Evolutionary conservation across 2,888 invertebrate genomes (phyloP).

Genomic region (Mythimna ferrago): DNA sequence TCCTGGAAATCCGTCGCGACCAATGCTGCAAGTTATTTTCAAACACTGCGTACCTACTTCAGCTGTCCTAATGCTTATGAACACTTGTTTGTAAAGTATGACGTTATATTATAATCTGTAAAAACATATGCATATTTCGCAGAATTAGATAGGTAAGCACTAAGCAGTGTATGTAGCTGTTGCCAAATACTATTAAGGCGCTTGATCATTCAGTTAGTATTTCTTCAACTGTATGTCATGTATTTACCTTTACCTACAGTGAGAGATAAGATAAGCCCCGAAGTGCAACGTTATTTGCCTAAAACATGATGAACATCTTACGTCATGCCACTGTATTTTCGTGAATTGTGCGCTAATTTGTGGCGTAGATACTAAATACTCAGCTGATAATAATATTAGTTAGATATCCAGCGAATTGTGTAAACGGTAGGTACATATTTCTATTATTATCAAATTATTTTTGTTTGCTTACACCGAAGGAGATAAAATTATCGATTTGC

Average conservation of each 20-base stretch:
- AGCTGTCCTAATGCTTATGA: constrained; percentile 36
- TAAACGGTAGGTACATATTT: constrained; percentile 10
- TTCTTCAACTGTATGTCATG: background rate
- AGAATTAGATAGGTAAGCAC: background rate
- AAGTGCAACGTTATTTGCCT: constrained; percentile 39
- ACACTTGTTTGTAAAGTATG: constrained; percentile 17
- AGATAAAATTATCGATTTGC: constrained; percentile 39
- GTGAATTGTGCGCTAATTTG: constrained; percentile 16
- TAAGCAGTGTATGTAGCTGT: background rate
- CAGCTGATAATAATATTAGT: background rate
- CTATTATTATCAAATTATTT: constrained; percentile 24
- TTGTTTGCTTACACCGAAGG: constrained; percentile 19
- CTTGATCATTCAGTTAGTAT: constrained; percentile 11
- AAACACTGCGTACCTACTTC: constrained; percentile 64
- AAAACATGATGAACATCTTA: constrained; percentile 15
- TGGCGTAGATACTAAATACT: background rate
- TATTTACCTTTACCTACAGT: constrained; percentile 19
- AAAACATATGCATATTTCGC: background rate
- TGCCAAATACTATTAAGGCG: background rate
- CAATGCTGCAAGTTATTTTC: constrained; percentile 81
- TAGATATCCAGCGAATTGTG: constrained; percentile 4
- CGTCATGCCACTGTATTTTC: constrained; percentile 13
- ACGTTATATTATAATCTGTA: background rate
- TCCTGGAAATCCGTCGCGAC: constrained; percentile 86
- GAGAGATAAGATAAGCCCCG: constrained; percentile 21